Conservation (phyloP, 2,797 vertebrate genomes). For the Luscinia luscinia region DNA sequence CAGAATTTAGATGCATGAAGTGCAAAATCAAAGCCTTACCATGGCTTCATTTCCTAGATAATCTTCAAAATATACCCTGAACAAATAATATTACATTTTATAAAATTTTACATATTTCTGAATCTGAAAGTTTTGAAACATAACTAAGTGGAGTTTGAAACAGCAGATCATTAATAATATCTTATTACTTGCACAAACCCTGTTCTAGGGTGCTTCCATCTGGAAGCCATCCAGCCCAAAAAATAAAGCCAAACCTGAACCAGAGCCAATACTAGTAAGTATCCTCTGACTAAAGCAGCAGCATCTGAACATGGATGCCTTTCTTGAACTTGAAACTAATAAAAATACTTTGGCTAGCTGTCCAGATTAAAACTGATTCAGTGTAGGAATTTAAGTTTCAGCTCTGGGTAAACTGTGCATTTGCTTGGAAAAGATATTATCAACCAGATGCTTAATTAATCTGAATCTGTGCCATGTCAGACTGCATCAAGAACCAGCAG, state of each 20-base stretch:
- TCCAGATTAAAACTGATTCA: not conserved
- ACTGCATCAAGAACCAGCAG: not conserved
- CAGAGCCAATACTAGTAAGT: not conserved
- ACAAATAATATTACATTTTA: not conserved
- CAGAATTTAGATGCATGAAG: not conserved
- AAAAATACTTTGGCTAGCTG: not conserved
- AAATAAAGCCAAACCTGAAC: not conserved
- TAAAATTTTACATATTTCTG: not conserved
- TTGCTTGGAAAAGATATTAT: not conserved
- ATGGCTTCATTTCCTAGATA: not conserved
- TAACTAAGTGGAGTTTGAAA: not conserved
- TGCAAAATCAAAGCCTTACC: not conserved
- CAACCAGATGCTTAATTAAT: not conserved
- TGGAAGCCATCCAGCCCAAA: not conserved
- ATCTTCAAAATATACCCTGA: not conserved
- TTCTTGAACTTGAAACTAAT: not conserved
- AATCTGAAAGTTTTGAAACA: not conserved
- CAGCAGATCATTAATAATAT: not conserved
- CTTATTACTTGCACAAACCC: not conserved
- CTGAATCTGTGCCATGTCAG: not conserved
- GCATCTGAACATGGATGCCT: not conserved
- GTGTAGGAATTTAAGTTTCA: not conserved
- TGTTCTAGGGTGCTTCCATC: not conserved
- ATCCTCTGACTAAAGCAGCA: not conserved
- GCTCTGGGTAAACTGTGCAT: not conserved